A percentile compares a stretch with the other conserved stretches of the same genome.
phyloP scores from a whole-genome alignment of 2,113 vertebrate species.

The Heliornis fulica region DNA sequence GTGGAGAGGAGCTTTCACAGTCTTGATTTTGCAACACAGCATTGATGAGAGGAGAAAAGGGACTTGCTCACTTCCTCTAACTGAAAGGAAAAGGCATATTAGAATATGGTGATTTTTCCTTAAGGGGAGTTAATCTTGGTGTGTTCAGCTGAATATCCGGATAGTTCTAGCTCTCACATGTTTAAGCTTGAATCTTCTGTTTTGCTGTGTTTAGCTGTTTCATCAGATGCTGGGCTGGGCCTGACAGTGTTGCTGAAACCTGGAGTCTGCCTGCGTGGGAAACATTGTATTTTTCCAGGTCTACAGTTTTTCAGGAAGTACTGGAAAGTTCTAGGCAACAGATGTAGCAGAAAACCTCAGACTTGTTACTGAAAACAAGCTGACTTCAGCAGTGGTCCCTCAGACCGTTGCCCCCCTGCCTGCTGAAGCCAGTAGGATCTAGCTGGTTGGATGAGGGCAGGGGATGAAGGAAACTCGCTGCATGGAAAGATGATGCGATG shows the following conservation, averaged over 20 bases:
- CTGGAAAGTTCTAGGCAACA: neutral
- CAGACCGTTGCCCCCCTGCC: accelerated
- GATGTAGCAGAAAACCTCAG: neutral
- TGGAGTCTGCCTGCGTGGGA: neutral
- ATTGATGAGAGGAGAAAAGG: neutral
- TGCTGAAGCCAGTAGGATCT: neutral
- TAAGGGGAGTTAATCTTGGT: neutral
- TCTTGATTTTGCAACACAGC: neutral
- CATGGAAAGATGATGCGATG: neutral
- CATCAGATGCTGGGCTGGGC: neutral
- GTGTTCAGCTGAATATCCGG: neutral
- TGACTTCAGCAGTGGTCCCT: neutral
- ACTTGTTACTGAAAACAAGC: neutral
- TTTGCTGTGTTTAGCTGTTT: neutral
- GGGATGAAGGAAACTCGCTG: neutral
- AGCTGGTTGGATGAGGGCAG: neutral
- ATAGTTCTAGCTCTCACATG: neutral
- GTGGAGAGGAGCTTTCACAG: neutral
- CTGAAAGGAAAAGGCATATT: neutral
- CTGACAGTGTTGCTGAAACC: neutral
- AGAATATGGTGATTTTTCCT: neutral
- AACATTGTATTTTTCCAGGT: neutral
- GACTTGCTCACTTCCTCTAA: neutral
- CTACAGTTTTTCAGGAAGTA: neutral
- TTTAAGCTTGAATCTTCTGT: neutral